These are phyloP conservation scores for Idaea straminata DNA, from an alignment of 2,888 invertebrate genomes.

Conservation along the genomic window DNA sequence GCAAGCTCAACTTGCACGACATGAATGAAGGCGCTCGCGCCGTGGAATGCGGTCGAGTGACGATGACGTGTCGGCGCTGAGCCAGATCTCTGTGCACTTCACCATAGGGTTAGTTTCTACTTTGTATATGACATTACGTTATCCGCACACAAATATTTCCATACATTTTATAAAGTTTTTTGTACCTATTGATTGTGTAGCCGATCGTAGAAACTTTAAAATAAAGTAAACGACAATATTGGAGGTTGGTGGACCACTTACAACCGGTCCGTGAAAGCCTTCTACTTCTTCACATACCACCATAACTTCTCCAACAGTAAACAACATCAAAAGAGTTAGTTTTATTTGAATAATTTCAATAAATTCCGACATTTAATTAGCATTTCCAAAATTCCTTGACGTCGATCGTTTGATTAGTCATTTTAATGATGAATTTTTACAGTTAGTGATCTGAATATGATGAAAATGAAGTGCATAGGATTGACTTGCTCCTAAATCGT, in stretches of 20 bases:
- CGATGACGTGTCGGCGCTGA: slow-evolving; percentile 77
- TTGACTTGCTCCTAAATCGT: not conserved
- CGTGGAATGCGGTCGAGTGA: slow-evolving; percentile 81
- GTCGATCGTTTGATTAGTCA: slow-evolving; percentile 72
- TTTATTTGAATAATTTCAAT: slow-evolving; percentile 49
- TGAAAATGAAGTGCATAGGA: slow-evolving; percentile 41
- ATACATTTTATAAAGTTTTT: not conserved
- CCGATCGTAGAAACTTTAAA: not conserved
- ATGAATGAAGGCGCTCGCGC: slow-evolving; percentile 73
- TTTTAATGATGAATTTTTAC: slow-evolving; percentile 70
- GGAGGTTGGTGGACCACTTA: slow-evolving; percentile 57
- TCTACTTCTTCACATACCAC: slow-evolving; percentile 49
- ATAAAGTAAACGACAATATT: slow-evolving; percentile 11
- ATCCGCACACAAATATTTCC: not conserved
- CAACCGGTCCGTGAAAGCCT: slow-evolving; percentile 61
- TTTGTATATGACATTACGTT: not conserved
- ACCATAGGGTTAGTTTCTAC: slow-evolving; percentile 37
- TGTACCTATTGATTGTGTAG: not conserved
- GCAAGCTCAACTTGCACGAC: slow-evolving; percentile 46
- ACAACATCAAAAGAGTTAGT: slow-evolving; percentile 47
- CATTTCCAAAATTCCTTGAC: slow-evolving; percentile 68
- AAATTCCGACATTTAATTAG: slow-evolving; percentile 71
- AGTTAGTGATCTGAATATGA: slow-evolving; percentile 67
- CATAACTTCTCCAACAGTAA: slow-evolving; percentile 48
- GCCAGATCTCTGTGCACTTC: slow-evolving; percentile 79